phyloP scores from a whole-genome alignment of 2,113 vertebrate species.

The Sapajus apella region DNA sequence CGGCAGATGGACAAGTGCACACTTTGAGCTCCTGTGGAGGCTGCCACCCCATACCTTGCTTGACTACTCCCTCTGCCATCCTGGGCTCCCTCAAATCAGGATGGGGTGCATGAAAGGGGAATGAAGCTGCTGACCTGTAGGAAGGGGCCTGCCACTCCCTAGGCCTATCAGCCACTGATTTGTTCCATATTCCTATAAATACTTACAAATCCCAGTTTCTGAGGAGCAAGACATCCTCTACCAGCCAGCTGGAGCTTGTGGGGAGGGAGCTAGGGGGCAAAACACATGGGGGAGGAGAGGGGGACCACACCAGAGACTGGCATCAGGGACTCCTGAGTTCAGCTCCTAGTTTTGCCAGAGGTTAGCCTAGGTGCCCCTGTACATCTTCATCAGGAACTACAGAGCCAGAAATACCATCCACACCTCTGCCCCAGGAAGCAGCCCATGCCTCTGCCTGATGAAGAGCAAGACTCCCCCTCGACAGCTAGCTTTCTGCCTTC shows the following conservation, averaged over 20 bases:
- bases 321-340: background rate
- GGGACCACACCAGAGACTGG: background rate
- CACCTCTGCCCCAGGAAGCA: background rate
- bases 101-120: background rate
- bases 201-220: constrained; percentile 80
- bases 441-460: background rate
- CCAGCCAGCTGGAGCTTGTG: constrained; percentile 56
- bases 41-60: background rate
- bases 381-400: background rate
- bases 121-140: constrained; percentile 15
- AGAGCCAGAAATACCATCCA: background rate
- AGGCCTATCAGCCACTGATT: constrained; percentile 75
- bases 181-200: constrained; percentile 79
- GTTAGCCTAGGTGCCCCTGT: background rate
- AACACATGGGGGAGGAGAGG: background rate
- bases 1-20: background rate
- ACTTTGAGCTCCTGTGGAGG: background rate
- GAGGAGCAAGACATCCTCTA: constrained; percentile 59
- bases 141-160: constrained; percentile 45
- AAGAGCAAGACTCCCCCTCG: fast-evolving
- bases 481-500: background rate
- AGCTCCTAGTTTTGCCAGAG: background rate
- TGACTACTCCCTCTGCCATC: background rate
- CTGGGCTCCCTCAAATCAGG: constrained; percentile 55
- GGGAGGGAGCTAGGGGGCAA: background rate